These are phyloP conservation scores for Ditylenchus dipsaci DNA, from an alignment of 1,140 invertebrate genomes.

Conservation along the genomic window DNA sequence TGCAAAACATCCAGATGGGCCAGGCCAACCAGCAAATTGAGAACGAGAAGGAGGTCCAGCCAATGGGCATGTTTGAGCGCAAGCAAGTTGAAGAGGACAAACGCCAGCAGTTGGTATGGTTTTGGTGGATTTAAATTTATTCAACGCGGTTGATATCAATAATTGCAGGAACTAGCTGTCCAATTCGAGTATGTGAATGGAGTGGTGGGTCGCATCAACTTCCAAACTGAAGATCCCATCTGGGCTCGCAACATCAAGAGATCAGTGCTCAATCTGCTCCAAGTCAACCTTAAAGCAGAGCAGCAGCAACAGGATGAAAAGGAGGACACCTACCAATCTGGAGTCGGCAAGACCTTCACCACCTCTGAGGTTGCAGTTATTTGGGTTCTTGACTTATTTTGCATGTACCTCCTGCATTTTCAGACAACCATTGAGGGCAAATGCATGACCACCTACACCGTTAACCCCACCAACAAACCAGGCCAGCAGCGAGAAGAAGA, in stretches of 20 bases:
- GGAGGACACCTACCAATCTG: background rate
- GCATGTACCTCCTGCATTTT: too few relatives aligned
- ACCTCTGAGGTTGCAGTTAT: conserved; percentile 17
- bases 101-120: conserved; percentile 5
- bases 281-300: conserved; percentile 30
- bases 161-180: conserved; percentile 6
- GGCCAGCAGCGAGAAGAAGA: conserved; percentile 1
- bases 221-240: conserved; percentile 16
- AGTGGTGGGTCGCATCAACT: conserved; percentile 28
- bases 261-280: conserved; percentile 32
- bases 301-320: conserved; percentile 5
- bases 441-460: conserved; percentile 32
- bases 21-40: conserved; percentile 25
- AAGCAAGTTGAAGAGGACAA: conserved; percentile 12
- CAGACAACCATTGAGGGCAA: conserved; percentile 34
- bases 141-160: too few relatives aligned
- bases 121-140: background rate
- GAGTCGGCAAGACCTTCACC: conserved; percentile 23
- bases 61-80: conserved; percentile 25
- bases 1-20: conserved; percentile 19
- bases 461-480: conserved; percentile 15
- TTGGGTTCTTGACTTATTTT: background rate
- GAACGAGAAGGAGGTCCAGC: conserved; percentile 11
- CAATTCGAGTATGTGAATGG: conserved; percentile 34
- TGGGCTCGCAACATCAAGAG: conserved; percentile 37